Base-by-base conservation (phyloP, 2,888 invertebrate genomes). In the Dryocosmus kuriphilus region DNA sequence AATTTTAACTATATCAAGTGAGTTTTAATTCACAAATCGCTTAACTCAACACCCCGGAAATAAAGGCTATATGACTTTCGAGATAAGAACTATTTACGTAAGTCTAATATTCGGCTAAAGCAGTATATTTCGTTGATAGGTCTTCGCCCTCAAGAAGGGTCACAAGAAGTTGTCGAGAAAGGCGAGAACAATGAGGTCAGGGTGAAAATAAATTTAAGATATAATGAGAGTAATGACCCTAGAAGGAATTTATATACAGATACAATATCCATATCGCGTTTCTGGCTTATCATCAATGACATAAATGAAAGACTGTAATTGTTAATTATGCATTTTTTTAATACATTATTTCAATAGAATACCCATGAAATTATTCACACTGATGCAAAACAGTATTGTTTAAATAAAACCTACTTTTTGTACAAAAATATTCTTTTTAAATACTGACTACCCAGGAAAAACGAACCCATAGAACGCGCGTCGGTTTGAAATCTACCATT, bases 161-260 rank as follows among this genome's bases (percentile, higher is more conserved):
- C 65, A 24, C 32, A 35, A 19, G 22, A 8, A 67, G 27, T 6
- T 38, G 38, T 46, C 67, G 46, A 67, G 38, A 16, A 67, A 67
- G 41, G 41, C 27, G 67, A 67, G 30, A 67, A 67, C 19, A 41
- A 67, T 9, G 27, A 41, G 67, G 67, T 46, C 67, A 67, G 24
- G 67, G 67, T 67, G 67, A 67, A 67, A 67, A 67, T 67, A 38
- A 67, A 67, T 67, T 67, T 41, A 22, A 41, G 41, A 46, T 41
- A 67, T 67, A 46, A 67, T 41, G 67, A 67, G 67, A 67, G 67
- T 67, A 67, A 41, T 67, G 67, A 67, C 67, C 67, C 27, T 46
- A 24, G 16, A 65, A 62, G n/a, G 35, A 41, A 38, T 65, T 6
- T n/a, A 16, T 57, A 57, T 57, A 24, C 57, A 14, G 24, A 57